A percentile compares a stretch with the other conserved stretches of the same genome.
Evolutionary conservation across 2,113 vertebrate species (phyloP).

Genomic region (Orthonyx spaldingii): DNA sequence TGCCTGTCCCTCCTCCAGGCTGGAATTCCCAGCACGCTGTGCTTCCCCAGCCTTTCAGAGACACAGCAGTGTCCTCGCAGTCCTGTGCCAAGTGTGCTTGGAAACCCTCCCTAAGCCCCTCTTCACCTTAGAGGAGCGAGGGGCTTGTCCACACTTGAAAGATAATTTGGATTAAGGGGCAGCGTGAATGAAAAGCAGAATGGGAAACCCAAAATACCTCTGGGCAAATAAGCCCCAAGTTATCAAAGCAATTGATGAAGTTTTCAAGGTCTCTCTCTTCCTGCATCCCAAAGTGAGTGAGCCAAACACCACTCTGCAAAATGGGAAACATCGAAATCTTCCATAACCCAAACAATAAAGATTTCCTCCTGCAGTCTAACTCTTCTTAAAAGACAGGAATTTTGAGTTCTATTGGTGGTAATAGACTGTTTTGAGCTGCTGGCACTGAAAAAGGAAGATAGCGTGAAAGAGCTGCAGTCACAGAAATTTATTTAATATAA

Average conservation of each 20-base stretch:
- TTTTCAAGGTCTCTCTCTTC: neutral
- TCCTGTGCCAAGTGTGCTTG: neutral
- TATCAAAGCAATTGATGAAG: neutral
- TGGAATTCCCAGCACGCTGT: rapidly evolving
- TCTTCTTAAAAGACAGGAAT: neutral
- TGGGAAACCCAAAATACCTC: neutral
- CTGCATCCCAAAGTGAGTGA: rapidly evolving
- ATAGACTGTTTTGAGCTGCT: neutral
- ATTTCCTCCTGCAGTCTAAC: neutral
- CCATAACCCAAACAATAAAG: neutral
- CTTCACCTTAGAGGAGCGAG: neutral
- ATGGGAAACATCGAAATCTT: neutral
- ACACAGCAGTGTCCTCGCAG: neutral
- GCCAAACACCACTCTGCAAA: neutral
- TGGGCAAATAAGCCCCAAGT: neutral
- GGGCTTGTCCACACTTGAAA: neutral
- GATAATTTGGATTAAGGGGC: neutral
- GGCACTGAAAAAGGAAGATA: neutral
- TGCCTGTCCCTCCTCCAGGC: neutral
- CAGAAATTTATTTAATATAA: neutral
- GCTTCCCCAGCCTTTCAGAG: neutral
- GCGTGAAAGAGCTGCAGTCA: neutral
- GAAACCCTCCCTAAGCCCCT: neutral
- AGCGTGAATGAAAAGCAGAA: neutral
- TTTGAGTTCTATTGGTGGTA: neutral